Percentiles rank a stretch among this genome's conserved stretches.
These are phyloP conservation scores for Acanthiza pusilla DNA, from an alignment of 2,797 vertebrate species.

Conservation along the genomic window DNA sequence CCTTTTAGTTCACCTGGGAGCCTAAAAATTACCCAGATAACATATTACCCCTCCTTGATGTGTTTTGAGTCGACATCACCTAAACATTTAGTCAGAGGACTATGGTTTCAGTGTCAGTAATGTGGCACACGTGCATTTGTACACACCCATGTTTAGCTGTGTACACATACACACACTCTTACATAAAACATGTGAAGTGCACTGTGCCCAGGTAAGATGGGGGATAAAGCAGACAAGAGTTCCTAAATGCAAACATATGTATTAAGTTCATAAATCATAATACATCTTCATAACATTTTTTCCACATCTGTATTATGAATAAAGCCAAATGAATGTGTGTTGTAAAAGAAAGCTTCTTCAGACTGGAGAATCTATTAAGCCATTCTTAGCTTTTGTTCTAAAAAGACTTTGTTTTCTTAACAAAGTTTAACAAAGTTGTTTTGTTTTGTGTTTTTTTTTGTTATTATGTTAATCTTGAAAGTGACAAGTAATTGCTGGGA, in stretches of 20 bases:
- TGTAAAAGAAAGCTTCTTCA: neutral
- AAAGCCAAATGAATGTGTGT: neutral
- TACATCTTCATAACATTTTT: neutral
- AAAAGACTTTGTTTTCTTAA: neutral
- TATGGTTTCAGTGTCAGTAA: neutral
- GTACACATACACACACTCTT: no score
- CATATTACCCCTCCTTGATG: neutral
- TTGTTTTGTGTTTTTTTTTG: neutral
- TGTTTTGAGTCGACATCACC: neutral
- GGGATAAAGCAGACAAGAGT: neutral
- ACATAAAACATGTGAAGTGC: neutral
- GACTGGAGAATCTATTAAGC: neutral
- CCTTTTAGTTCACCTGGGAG: neutral
- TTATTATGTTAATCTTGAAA: neutral
- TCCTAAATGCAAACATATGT: neutral
- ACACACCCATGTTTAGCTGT: neutral
- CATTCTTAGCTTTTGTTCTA: neutral
- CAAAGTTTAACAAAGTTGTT: no score
- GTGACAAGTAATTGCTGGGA: neutral
- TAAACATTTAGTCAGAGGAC: neutral
- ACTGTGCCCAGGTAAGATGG: neutral
- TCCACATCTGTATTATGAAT: neutral
- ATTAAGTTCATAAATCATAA: neutral
- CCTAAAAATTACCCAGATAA: neutral
- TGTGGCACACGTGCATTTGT: neutral